phyloP scores from a whole-genome alignment of 2,888 invertebrate genomes.

The Argynnis bischoffii region DNA sequence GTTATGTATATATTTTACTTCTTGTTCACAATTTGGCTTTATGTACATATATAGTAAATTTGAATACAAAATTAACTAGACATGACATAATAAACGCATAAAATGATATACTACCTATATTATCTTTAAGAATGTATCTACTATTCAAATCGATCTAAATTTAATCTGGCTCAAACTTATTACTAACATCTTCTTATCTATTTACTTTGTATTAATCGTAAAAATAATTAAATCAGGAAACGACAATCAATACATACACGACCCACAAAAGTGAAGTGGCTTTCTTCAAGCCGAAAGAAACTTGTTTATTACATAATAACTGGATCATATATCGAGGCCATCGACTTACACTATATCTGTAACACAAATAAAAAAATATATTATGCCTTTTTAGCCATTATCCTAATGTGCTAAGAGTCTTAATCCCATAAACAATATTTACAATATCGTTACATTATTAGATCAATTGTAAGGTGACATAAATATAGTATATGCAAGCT shows the following conservation, averaged over 20 bases:
- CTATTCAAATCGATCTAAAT: too few species aligned
- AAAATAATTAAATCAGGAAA: conserved; percentile 3
- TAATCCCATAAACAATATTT: conserved; percentile 9
- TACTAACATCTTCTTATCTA: too few species aligned
- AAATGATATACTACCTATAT: too few species aligned
- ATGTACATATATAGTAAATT: too few species aligned
- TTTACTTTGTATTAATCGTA: not conserved
- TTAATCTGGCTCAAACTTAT: too few species aligned
- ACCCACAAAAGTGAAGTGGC: conserved; percentile 22
- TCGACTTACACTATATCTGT: conserved; percentile 26
- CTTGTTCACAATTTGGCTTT: too few species aligned
- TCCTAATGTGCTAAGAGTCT: conserved; percentile 7
- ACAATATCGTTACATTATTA: not conserved
- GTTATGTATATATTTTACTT: too few species aligned
- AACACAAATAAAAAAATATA: conserved; percentile 16
- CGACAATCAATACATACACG: conserved; percentile 9
- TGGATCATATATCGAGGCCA: conserved; percentile 55
- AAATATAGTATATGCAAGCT: conserved; percentile 6
- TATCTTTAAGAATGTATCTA: too few species aligned
- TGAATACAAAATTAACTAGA: too few species aligned
- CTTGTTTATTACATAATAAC: conserved; percentile 49
- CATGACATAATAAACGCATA: too few species aligned
- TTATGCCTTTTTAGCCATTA: conserved; percentile 23
- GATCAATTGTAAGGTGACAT: conserved; percentile 4
- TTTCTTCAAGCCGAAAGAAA: conserved; percentile 42